Evolutionary conservation across 2,888 invertebrate genomes (phyloP), one percentile per base, ranked within the genome.

Genomic region (Archips xylosteana): DNA sequence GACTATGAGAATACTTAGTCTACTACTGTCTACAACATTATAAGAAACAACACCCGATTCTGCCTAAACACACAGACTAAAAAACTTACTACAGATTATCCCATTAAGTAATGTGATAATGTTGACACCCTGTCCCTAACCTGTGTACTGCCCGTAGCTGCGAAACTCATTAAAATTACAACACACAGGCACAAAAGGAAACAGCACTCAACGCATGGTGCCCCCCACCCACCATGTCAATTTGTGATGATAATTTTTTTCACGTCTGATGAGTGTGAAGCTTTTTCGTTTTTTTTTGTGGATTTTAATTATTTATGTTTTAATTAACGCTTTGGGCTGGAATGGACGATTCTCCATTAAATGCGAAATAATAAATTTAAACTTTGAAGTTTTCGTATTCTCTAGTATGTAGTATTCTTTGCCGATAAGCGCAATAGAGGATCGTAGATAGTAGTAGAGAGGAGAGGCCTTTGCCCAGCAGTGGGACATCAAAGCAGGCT

Each of bases 151-250:
- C 78, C 78, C 76, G 79, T 83, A 87, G 85, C 89, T 87, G 89
- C 85, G 86, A 92, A 92, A 92, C 92, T 93, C 93, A 92, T 94
- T 93, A 92, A 93, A 92, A 92, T 92, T 92, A 92, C 89, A 89
- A 92, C 89, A 89, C 88, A 87, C 85, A 83, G 83, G 82, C 81
- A 86, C 85, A 86, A 88, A 88, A 84, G 84, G 82, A 83, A 78
- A 75, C 71, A 71, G 69, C 65, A 51, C 68, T 60, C 74, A 45
- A 65, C 34, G 64, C 57, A 42, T 39, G 57, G 64, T 39, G 69
- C 36, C 65, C 68, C n/a, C n/a, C n/a, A n/a, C n/a, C 60, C 75
- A 76, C 76, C 71, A 76, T 78, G 78, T 78, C 78, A 81, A 81
- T 81, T 81, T 80, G 79, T 76, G 77, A 75, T 76, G 75, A 78